A percentile compares a stretch with the other conserved stretches of the same genome.
Conservation (phyloP, 2,888 invertebrate species). For the Ophioninae sp. region DNA sequence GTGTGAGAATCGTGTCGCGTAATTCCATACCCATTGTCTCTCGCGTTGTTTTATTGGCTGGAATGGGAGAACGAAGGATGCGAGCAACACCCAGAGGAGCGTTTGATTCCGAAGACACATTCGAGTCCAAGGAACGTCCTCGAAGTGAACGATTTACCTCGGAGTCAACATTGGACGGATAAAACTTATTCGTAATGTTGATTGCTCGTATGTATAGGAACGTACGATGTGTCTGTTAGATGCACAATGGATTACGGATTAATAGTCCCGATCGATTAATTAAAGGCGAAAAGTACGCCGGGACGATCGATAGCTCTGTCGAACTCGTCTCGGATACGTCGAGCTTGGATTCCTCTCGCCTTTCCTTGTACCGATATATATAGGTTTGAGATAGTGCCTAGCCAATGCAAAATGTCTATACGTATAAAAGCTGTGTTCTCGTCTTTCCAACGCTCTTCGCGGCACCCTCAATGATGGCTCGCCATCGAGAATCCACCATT, state of each 20-base stretch:
- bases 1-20: constrained; percentile 62
- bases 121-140: neutral
- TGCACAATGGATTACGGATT: constrained; percentile 67
- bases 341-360: constrained; percentile 33
- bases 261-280: constrained; percentile 73
- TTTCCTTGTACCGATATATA: constrained; percentile 17
- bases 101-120: neutral
- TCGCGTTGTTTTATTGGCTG: constrained; percentile 46
- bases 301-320: constrained; percentile 62
- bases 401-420: constrained; percentile 35
- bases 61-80: constrained; percentile 53
- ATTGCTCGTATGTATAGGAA: neutral
- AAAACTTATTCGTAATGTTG: neutral
- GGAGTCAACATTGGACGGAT: neutral
- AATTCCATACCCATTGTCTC: constrained; percentile 54
- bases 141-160: neutral
- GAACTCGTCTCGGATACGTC: constrained; percentile 37
- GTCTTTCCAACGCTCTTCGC: constrained; percentile 61
- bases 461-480: constrained; percentile 64
- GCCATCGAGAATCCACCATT: constrained; percentile 68
- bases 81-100: constrained; percentile 23
- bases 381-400: constrained; percentile 33
- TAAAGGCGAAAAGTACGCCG: constrained; percentile 67
- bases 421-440: constrained; percentile 18
- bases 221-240: neutral